A percentile compares a stretch with the other conserved stretches of the same genome.
Conservation (phyloP, 2,797 vertebrate species). For the Anabacerthia variegaticeps region DNA sequence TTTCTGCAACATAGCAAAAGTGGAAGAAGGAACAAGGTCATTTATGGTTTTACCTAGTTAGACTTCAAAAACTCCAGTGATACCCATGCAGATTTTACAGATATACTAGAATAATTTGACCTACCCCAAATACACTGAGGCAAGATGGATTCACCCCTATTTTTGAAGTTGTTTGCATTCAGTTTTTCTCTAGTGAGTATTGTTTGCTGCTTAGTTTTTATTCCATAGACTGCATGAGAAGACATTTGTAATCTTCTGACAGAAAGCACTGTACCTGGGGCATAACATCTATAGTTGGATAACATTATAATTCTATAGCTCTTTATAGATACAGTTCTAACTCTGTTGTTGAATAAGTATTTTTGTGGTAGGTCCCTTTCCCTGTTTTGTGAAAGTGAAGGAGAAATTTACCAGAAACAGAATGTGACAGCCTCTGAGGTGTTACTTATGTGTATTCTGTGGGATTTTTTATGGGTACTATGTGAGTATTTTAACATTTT, state of each 20-base stretch:
- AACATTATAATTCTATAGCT: neutral
- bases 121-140: neutral
- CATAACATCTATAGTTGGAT: neutral
- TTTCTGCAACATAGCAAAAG: neutral
- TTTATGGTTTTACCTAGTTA: neutral
- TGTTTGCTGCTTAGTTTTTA: neutral
- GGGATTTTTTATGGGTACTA: neutral
- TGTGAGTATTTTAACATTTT: neutral
- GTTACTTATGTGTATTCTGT: neutral
- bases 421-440: neutral
- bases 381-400: neutral
- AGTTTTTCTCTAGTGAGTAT: neutral
- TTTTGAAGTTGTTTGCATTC: neutral
- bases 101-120: neutral
- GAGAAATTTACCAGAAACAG: neutral
- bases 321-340: neutral
- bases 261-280: neutral
- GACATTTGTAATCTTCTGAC: neutral
- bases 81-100: neutral
- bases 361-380: neutral
- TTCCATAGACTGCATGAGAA: neutral
- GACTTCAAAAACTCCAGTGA: neutral
- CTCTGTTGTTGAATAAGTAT: neutral
- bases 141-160: neutral
- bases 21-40: neutral